Evolutionary conservation across 30 jellyfish, hydroid and myxozoan genomes (phyloP).

Genomic region (Cassiopea andromeda): DNA sequence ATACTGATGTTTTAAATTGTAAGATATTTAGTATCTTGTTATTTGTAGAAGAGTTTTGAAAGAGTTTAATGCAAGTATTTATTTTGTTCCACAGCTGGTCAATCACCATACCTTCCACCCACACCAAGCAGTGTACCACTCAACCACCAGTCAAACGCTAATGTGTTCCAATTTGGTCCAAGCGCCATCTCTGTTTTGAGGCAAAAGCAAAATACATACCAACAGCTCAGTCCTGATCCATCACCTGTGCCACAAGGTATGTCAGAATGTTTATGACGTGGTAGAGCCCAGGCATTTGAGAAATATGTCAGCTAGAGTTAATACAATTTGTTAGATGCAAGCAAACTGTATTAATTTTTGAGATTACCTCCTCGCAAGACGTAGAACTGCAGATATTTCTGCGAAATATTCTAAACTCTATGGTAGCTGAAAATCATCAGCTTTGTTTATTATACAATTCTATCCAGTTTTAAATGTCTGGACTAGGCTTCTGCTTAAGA

Average conservation of each 20-base stretch:
- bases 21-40: neutral
- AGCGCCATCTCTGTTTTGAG: constrained; percentile 54
- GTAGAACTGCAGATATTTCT: no score
- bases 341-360: no score
- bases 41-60: neutral
- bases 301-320: neutral
- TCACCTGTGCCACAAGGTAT: constrained; percentile 61
- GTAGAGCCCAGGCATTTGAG: neutral
- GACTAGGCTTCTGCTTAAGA: no score
- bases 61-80: neutral
- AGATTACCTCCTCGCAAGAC: no score
- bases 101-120: constrained; percentile 72
- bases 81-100: constrained; percentile 16
- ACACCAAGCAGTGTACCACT: constrained; percentile 84
- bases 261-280: neutral
- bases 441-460: no score
- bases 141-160: constrained; percentile 59
- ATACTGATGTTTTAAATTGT: no score
- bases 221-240: constrained; percentile 53
- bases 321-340: neutral
- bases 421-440: no score
- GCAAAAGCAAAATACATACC: constrained; percentile 62
- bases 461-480: no score
- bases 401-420: no score
- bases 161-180: constrained; percentile 74